phyloP scores from a whole-genome alignment of 1,140 invertebrate species.

The Dinoponera quadriceps region DNA sequence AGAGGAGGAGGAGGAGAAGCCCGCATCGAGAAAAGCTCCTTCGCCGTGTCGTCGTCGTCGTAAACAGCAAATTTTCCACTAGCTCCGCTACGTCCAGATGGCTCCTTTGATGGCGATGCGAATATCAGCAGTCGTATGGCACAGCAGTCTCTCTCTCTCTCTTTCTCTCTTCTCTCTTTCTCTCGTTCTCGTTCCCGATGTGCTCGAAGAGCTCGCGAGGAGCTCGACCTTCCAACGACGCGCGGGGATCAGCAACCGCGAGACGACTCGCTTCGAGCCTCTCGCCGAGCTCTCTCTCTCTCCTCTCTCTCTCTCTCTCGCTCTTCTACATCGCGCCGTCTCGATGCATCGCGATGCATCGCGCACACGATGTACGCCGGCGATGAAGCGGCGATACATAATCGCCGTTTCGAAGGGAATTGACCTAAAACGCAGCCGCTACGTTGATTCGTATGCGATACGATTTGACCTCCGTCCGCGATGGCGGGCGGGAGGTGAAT shows the following conservation, averaged over 20 bases:
- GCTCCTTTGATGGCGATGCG: slow-evolving; percentile 46
- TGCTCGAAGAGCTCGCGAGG: neutral
- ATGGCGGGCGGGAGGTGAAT: neutral
- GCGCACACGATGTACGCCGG: no score
- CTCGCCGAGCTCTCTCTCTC: neutral
- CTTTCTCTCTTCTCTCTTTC: no score
- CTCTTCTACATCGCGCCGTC: neutral
- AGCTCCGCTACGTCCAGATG: slow-evolving; percentile 37
- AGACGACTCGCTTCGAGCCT: slow-evolving; percentile 7
- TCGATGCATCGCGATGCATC: no score
- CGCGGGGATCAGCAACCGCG: neutral
- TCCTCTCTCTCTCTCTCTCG: no score
- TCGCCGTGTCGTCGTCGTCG: slow-evolving; percentile 21
- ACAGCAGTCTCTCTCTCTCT: slow-evolving; percentile 5
- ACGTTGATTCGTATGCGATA: no score
- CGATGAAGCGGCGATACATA: no score
- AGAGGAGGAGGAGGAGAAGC: neutral
- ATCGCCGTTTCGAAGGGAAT: no score
- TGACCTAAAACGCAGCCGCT: no score
- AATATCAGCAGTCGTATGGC: slow-evolving; percentile 5
- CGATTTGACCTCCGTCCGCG: neutral
- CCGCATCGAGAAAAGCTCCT: slow-evolving; percentile 14
- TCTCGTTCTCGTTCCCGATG: no score
- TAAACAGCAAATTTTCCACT: slow-evolving; percentile 54
- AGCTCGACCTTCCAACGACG: neutral